These are phyloP conservation scores for Pachypsylla venusta DNA, from an alignment of 1,140 invertebrate species.

Conservation along the genomic window DNA sequence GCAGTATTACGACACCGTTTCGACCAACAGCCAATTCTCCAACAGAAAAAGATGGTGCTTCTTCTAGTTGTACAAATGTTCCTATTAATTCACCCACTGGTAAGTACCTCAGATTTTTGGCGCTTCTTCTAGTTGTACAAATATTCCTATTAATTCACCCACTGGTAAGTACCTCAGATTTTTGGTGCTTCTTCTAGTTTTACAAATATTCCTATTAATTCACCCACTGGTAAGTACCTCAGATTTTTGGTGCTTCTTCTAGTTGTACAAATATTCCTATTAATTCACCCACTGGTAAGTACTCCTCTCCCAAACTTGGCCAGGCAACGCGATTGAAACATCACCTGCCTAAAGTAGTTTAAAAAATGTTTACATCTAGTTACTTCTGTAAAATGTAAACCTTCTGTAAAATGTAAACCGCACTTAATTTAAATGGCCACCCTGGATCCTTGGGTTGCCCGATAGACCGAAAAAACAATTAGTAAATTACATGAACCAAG, in stretches of 20 bases:
- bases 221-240: slow-evolving; percentile 18
- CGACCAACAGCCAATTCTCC: slow-evolving; percentile 17
- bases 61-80: slow-evolving; percentile 20
- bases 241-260: too few species aligned
- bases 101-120: slow-evolving; percentile 19
- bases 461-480: too few species aligned
- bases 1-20: slow-evolving; percentile 20
- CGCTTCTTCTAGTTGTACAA: slow-evolving; percentile 22
- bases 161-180: slow-evolving; percentile 20
- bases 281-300: slow-evolving; percentile 20
- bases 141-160: slow-evolving; percentile 6
- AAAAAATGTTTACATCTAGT: too few species aligned
- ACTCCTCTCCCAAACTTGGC: too few species aligned
- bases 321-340: too few species aligned
- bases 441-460: too few species aligned
- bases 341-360: too few species aligned
- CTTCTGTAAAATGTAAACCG: too few species aligned
- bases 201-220: slow-evolving; percentile 3
- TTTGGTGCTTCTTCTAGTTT: slow-evolving; percentile 24
- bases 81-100: slow-evolving; percentile 15
- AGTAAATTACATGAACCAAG: too few species aligned
- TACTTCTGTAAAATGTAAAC: too few species aligned
- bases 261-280: slow-evolving; percentile 17
- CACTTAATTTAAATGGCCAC: too few species aligned
- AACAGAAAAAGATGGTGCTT: slow-evolving; percentile 15